phyloP scores from a whole-genome alignment of 2,113 vertebrate species.

The Tetraodon nigroviridis region DNA sequence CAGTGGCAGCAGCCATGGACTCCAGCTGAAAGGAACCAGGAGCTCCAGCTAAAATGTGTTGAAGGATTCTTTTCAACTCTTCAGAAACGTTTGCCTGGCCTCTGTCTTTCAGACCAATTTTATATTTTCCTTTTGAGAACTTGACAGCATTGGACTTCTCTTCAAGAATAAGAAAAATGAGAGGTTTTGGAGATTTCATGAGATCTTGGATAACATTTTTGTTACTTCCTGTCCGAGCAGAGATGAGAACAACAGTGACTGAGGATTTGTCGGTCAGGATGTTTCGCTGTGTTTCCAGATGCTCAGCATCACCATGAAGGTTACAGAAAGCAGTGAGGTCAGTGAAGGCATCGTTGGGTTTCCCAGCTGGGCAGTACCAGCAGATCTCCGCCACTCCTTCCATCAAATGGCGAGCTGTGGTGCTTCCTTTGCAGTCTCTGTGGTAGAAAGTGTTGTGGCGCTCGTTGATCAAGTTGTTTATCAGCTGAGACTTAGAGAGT shows the following conservation, averaged over 20 bases:
- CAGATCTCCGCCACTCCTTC: constrained; percentile 74
- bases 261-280: constrained; percentile 64
- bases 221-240: constrained; percentile 27
- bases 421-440: constrained; percentile 67
- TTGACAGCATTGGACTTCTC: neutral
- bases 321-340: constrained; percentile 72
- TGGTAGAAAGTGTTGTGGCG: constrained; percentile 67
- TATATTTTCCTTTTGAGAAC: constrained; percentile 28
- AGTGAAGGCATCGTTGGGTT: constrained; percentile 62
- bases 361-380: constrained; percentile 76
- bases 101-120: constrained; percentile 54
- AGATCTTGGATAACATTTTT: constrained; percentile 42
- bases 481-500: constrained; percentile 76
- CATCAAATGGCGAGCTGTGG: constrained; percentile 63
- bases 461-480: constrained; percentile 71
- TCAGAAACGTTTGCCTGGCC: constrained; percentile 54
- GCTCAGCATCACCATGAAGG: constrained; percentile 69
- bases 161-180: constrained; percentile 62
- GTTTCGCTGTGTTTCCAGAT: constrained; percentile 41
- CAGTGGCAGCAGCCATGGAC: constrained; percentile 30
- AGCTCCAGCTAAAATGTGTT: constrained; percentile 35
- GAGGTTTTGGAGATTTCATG: constrained; percentile 40
- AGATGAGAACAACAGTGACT: constrained; percentile 61
- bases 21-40: constrained; percentile 40
- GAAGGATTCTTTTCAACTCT: constrained; percentile 51